Evolutionary conservation across 2,888 invertebrate species (phyloP), one percentile per base, ranked within the genome.

Genomic region (Hyles lineata): DNA sequence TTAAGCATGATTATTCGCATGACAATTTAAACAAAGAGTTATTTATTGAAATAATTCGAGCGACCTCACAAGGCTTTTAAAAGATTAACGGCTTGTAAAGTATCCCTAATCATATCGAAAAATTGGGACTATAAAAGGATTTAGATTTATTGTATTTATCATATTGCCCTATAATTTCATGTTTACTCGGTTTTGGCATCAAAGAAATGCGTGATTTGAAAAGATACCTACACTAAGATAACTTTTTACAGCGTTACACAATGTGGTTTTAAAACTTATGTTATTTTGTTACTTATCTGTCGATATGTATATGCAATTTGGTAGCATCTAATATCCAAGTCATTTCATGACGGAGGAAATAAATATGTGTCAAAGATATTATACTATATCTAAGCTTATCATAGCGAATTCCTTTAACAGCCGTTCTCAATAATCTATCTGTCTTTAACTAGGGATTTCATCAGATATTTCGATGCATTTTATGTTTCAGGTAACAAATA

Each of bases 141-240:
- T 50, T 50, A 50, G 17, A 50, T 67, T 67, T 67, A 50, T 43
- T 67, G 17, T 0, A 17, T 63, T 67, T n/a, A 50, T 63, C 43
- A 11, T 17, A 23, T 21, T 67, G 15, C 35, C 60, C 23, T 43
- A 63, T 23, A 43, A 43, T 63, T 50, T n/a, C 2, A 21, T 67
- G 23, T 7, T 55, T n/a, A 15, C 8, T 23, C 63, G 21, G 21
- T 21, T 21, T 23, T 21, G 11, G 21, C 67, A 67, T 67, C 67
- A 67, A 67, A 67, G 67, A 17, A 43, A 17, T 50, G 67, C 67
- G 43, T 67, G 67, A 67, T 67, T 63, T 43, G 17, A 17, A 63
- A 67, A 5, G 67, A 2, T 43, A 43, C 21, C 23, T 21, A 50
- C 43, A 17, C 7, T 2, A 43, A 23, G 23, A 43, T 35, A 35